Conservation (phyloP, 2,888 invertebrate species). For the Torymus tubicola region DNA sequence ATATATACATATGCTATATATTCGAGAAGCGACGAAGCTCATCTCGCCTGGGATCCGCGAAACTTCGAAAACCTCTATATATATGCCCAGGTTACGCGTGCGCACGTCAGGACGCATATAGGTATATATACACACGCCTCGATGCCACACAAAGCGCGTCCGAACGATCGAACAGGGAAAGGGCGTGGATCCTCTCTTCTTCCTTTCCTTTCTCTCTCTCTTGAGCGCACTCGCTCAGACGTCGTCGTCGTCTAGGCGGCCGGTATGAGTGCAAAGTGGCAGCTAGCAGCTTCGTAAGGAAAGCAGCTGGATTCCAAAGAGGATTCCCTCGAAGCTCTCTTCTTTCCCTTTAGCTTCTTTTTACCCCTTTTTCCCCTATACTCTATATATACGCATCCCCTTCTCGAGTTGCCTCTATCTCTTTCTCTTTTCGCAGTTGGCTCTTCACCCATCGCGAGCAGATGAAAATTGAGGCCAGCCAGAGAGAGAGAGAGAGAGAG, state of each 20-base stretch:
- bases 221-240: no score
- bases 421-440: no score
- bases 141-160: slow-evolving; percentile 46
- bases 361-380: no score
- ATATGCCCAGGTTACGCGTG: neutral
- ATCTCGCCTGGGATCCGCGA: slow-evolving; percentile 57
- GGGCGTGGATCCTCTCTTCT: slow-evolving; percentile 66
- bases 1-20: slow-evolving; percentile 36
- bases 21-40: slow-evolving; percentile 56
- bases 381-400: no score
- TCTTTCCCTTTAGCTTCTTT: no score
- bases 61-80: slow-evolving; percentile 33
- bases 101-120: slow-evolving; percentile 13
- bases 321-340: neutral
- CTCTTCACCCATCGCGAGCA: no score
- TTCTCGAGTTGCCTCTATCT: no score
- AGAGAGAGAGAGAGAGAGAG: no score
- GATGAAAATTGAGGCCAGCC: no score
- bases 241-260: no score
- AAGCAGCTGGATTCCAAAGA: slow-evolving; percentile 36
- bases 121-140: slow-evolving; percentile 8
- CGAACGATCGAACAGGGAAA: slow-evolving; percentile 68
- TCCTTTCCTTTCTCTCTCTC: slow-evolving; percentile 16
- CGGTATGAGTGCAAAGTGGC: no score
- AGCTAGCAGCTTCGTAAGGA: neutral